A percentile compares a stretch with the other conserved stretches of the same genome.
Evolutionary conservation across 1,140 invertebrate genomes (phyloP).

Genomic region (Heliconius nattereri): DNA sequence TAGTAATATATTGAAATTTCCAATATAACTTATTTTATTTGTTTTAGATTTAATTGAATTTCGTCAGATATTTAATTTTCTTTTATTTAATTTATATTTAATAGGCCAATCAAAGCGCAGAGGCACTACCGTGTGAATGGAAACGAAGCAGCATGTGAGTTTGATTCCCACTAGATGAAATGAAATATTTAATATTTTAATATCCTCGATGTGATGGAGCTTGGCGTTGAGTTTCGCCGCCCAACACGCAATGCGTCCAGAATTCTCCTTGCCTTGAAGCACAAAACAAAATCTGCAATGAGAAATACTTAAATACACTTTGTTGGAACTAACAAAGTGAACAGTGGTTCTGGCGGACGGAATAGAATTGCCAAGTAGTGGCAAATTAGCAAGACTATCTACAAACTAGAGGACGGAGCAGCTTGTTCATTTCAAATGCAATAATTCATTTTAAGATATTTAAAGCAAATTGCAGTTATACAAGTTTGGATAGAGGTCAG

Average conservation of each 20-base stretch:
- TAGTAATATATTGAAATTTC: conserved; percentile 2
- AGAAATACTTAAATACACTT: background rate
- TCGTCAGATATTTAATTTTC: no score
- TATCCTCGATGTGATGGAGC: no score
- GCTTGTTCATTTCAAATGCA: background rate
- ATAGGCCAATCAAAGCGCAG: no score
- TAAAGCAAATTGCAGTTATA: background rate
- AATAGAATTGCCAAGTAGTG: background rate
- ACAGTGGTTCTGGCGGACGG: background rate
- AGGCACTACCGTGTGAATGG: no score
- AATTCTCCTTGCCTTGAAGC: no score
- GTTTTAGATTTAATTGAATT: no score
- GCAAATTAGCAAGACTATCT: background rate
- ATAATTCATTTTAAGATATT: background rate
- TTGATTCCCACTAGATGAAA: no score
- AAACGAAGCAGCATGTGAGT: no score
- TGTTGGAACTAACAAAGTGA: background rate
- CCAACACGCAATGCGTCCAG: background rate
- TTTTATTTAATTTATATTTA: no score
- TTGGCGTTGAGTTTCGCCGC: no score
- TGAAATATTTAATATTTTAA: no score
- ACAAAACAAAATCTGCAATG: background rate
- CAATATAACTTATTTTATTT: no score
- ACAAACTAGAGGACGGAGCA: background rate
- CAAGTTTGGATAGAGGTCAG: background rate